Evolutionary conservation across 92 coral and sea anemone species (phyloP), one percentile per base, ranked within the genome.

Genomic region (Umimayanthus chanpuru): DNA sequence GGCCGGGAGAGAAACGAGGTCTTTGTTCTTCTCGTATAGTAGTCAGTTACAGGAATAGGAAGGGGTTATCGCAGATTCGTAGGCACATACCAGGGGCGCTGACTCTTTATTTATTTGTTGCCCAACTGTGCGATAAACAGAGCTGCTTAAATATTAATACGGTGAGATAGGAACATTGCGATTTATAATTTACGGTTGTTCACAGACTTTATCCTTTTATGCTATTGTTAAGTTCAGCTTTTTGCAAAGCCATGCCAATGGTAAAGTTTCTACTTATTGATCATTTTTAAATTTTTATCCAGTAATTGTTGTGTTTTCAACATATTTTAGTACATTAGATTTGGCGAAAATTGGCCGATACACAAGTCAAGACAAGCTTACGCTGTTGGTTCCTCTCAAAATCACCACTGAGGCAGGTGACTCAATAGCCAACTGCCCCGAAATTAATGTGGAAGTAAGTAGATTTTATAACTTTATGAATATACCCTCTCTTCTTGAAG

Each of bases 91-190:
- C 39, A 81, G 73, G 16, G 49, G 71, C 14, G 55, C n/a, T 61
- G 68, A 53, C 71, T 32, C 36, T 32, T 0, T 28, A 47, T 53
- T 20, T 83, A 83, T 71, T 29, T 68, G 23, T 49, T 83, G 9
- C 29, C 25, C 21, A n/a, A 23, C 56, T 44, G 23, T 41, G 61
- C 9, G 25, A 65, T 81, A 81, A 81, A 81, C 86, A 81, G 64
- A 81, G 76, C 64, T 65, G 36, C 10, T 66, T 65, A 81, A 81
- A 65, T 66, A 81, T 81, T 38, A 23, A 81, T 66, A 65, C 26
- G 58, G 10, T 64, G 64, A 23, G 83, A 81, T 39, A 81, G 75
- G 72, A 64, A 21, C 49, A 39, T 40, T 40, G 29, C 50, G 53
- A 30, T 81, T 66, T 44, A 29, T 43, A 49, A 25, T 81, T n/a